Evolutionary conservation across 2,113 vertebrate species (phyloP).

Genomic region (Ardeotis arabs): DNA sequence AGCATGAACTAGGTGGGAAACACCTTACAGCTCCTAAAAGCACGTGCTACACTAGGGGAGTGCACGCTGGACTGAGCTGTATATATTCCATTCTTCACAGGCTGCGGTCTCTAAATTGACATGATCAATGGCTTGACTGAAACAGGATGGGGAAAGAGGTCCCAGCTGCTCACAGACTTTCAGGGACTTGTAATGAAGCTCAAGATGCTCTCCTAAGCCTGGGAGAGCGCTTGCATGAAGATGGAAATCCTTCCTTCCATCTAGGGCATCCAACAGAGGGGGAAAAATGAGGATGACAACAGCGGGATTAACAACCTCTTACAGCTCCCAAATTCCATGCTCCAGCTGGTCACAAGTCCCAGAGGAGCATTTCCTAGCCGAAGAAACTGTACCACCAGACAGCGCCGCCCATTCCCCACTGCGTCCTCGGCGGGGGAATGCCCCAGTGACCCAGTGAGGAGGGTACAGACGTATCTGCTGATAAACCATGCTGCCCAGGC

Average conservation of each 20-base stretch:
- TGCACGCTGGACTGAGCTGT: rapidly evolving
- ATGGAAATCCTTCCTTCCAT: background rate
- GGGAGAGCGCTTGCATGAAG: background rate
- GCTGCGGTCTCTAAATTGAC: background rate
- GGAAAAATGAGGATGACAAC: background rate
- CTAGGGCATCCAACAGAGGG: background rate
- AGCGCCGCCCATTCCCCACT: background rate
- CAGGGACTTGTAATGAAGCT: rapidly evolving
- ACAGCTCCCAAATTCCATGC: background rate
- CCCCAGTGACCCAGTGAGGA: rapidly evolving
- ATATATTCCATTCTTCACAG: background rate
- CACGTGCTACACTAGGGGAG: rapidly evolving
- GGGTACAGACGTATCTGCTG: background rate
- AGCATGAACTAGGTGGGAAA: background rate
- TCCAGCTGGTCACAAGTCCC: background rate
- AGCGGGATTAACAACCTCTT: background rate
- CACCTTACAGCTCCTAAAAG: background rate
- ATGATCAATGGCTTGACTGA: rapidly evolving
- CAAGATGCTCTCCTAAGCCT: background rate
- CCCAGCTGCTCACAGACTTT: background rate
- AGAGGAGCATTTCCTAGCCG: background rate
- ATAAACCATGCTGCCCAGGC: rapidly evolving
- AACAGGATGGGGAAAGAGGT: background rate
- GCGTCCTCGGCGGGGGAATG: rapidly evolving
- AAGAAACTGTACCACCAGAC: background rate